Conservation (phyloP, 2,888 invertebrate genomes). For the Dorcus hopei region DNA sequence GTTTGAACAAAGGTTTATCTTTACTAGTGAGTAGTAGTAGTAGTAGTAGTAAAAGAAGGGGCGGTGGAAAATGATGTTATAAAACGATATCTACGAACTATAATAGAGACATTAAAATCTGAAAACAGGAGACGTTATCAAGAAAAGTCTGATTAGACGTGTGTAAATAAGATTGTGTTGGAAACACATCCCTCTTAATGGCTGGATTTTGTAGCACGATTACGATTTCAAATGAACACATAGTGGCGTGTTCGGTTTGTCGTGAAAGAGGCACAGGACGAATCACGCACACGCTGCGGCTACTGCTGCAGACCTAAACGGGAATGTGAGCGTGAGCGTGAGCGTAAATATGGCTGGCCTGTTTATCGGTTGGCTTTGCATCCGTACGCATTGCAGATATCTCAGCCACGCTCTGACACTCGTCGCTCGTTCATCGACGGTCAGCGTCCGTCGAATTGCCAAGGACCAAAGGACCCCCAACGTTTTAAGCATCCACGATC, state of each 20-base stretch:
- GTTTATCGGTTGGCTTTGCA: slow-evolving; percentile 8
- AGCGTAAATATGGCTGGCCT: slow-evolving; percentile 2
- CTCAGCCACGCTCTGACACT: slow-evolving; percentile 19
- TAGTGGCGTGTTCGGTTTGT: slow-evolving; percentile 38
- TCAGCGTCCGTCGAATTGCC: slow-evolving; percentile 5
- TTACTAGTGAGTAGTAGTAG: neutral
- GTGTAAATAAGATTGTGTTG: slow-evolving; percentile 27
- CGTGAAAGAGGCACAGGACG: slow-evolving; percentile 33
- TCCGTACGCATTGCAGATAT: slow-evolving; percentile 36
- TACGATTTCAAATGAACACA: slow-evolving; percentile 38
- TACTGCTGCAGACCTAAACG: slow-evolving; percentile 29
- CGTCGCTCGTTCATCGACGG: slow-evolving; percentile 14
- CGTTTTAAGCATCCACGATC: slow-evolving; percentile 25
- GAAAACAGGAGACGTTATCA: slow-evolving; percentile 24
- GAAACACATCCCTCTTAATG: slow-evolving; percentile 24
- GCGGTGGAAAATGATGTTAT: slow-evolving; percentile 21
- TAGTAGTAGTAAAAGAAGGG: neutral
- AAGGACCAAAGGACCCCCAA: neutral
- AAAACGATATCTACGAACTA: slow-evolving; percentile 29
- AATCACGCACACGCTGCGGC: slow-evolving; percentile 35
- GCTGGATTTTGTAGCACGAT: slow-evolving; percentile 28
- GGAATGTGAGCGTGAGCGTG: slow-evolving; percentile 16
- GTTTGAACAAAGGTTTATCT: slow-evolving; percentile 8
- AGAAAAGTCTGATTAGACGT: slow-evolving; percentile 27
- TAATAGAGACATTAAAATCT: slow-evolving; percentile 23